Evolutionary conservation across 2,113 vertebrate species (phyloP).

Genomic region (Psittacus erithacus): DNA sequence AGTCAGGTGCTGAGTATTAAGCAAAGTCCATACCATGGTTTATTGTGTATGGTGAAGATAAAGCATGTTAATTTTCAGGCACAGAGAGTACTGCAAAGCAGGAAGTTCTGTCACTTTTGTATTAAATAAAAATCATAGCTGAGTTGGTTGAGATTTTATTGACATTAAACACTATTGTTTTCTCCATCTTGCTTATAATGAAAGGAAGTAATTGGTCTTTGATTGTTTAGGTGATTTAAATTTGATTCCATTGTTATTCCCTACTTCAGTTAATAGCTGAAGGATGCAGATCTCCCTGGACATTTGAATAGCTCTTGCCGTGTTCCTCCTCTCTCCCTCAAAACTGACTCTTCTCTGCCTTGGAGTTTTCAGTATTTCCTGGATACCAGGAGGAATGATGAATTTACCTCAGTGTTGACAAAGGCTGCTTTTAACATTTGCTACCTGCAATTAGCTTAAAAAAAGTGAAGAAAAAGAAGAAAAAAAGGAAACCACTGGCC

Average conservation of each 20-base stretch:
- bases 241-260: slow-evolving; percentile 49
- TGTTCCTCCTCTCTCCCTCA: neutral
- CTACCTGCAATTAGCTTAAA: neutral
- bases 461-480: neutral
- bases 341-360: neutral
- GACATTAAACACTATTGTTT: slow-evolving; percentile 40
- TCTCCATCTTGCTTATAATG: neutral
- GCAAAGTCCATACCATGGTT: neutral
- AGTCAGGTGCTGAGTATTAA: neutral
- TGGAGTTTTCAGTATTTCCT: neutral
- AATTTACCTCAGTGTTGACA: neutral
- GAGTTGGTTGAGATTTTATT: neutral
- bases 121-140: neutral
- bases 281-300: neutral
- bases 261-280: slow-evolving; percentile 10
- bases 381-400: neutral
- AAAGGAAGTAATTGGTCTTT: slow-evolving; percentile 47
- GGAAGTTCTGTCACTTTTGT: neutral
- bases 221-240: slow-evolving; percentile 32
- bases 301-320: fast-evolving
- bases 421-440: neutral
- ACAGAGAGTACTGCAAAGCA: neutral
- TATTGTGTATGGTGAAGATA: neutral
- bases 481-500: neutral
- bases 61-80: neutral